Evolutionary conservation across 2,888 invertebrate genomes (phyloP).

Genomic region (Saturnia pavonia): DNA sequence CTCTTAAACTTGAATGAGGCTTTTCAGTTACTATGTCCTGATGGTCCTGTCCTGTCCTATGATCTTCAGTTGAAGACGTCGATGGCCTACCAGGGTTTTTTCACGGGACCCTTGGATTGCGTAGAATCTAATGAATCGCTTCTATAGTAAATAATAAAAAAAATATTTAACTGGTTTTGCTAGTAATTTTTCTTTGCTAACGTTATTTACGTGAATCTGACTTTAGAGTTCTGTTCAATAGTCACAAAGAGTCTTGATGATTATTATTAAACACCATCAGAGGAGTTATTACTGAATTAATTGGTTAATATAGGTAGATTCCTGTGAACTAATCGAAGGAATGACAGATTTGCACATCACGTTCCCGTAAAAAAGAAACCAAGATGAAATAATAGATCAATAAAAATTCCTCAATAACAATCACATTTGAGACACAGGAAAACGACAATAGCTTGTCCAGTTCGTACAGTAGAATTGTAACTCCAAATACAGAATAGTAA

Average conservation of each 20-base stretch:
- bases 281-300: neutral
- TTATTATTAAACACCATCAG: no score
- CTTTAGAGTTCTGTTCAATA: neutral
- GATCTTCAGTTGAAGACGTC: no score
- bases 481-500: neutral
- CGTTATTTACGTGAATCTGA: neutral
- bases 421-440: neutral
- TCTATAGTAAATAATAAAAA: no score
- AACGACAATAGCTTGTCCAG: neutral
- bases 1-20: no score
- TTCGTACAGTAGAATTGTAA: neutral
- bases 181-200: neutral
- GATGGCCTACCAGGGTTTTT: no score
- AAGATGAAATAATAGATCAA: constrained; percentile 6
- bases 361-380: neutral
- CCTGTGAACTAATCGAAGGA: constrained; percentile 1
- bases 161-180: no score
- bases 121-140: no score
- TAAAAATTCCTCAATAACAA: constrained; percentile 8
- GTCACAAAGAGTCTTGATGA: no score
- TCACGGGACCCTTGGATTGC: no score
- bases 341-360: constrained; percentile 3
- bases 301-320: neutral
- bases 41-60: no score
- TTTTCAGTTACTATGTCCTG: no score